Evolutionary conservation across 2,888 invertebrate genomes (phyloP).

Genomic region (Drosophila buzzatii): DNA sequence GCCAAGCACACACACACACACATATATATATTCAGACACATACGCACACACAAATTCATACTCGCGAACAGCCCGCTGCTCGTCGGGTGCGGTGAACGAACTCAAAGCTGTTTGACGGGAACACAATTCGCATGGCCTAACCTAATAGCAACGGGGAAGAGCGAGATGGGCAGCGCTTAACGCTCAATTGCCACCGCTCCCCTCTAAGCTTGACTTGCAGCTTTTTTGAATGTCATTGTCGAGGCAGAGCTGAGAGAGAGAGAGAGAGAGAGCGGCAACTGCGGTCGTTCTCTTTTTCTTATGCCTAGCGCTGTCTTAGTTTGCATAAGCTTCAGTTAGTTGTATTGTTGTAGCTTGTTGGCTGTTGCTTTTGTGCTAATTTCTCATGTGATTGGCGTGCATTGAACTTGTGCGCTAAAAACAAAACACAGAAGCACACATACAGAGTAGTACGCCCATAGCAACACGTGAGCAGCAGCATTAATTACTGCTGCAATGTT

Average conservation of each 20-base stretch:
- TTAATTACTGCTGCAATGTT: constrained; percentile 74
- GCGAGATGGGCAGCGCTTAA: constrained; percentile 18
- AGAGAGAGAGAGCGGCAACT: constrained; percentile 12
- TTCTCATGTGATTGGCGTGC: constrained; percentile 70
- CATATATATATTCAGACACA: constrained; percentile 13
- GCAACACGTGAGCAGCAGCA: constrained; percentile 33
- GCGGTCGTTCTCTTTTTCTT: constrained; percentile 31
- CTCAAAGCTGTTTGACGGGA: constrained; percentile 85
- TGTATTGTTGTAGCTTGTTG: constrained; percentile 32
- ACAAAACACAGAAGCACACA: constrained; percentile 30
- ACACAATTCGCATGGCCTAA: constrained; percentile 55
- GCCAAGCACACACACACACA: constrained; percentile 57
- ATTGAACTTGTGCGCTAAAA: constrained; percentile 76
- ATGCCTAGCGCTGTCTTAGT: constrained; percentile 46
- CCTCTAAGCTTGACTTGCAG: constrained; percentile 71
- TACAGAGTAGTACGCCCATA: constrained; percentile 22
- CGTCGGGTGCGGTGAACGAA: constrained; percentile 83
- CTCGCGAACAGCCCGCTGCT: constrained; percentile 25
- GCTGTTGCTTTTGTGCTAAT: constrained; percentile 68
- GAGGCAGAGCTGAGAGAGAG: constrained; percentile 30
- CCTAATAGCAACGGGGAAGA: constrained; percentile 9
- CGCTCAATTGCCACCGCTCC: constrained; percentile 27
- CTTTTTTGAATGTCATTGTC: constrained; percentile 81
- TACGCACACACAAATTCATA: constrained; percentile 1
- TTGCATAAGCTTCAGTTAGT: constrained; percentile 66